A percentile compares a stretch with the other conserved stretches of the same genome.
These are phyloP conservation scores for Rhea americana DNA, from an alignment of 2,113 vertebrate genomes.

Conservation along the genomic window DNA sequence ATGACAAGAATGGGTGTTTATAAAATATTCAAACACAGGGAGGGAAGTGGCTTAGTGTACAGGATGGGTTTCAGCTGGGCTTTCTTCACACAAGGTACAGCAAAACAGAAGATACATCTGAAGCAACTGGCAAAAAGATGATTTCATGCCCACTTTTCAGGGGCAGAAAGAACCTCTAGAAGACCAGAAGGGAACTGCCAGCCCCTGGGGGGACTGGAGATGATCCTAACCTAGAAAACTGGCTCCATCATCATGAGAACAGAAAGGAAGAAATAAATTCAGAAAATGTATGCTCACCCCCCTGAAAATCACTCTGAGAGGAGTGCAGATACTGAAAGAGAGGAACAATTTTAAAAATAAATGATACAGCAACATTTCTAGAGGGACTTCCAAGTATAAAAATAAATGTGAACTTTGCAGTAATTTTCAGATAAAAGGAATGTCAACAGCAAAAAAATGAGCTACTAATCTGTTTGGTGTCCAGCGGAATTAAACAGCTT, in stretches of 20 bases:
- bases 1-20: not conserved
- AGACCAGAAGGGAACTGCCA: not conserved
- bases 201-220: not conserved
- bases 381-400: rapidly evolving
- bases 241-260: not conserved
- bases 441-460: not conserved
- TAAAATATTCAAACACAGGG: not conserved
- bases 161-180: not conserved
- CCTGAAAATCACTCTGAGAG: not conserved
- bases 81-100: not conserved
- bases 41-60: not conserved
- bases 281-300: not conserved
- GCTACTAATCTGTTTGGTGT: not conserved
- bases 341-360: not conserved
- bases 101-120: not conserved
- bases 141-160: not conserved
- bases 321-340: not conserved
- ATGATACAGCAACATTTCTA: not conserved
- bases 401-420: not conserved
- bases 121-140: not conserved
- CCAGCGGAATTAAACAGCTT: not conserved
- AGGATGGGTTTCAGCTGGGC: not conserved
- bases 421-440: not conserved
- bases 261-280: not conserved
- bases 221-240: not conserved